phyloP scores from a whole-genome alignment of 2,797 vertebrate species.

The Eupleurogrammus muticus region DNA sequence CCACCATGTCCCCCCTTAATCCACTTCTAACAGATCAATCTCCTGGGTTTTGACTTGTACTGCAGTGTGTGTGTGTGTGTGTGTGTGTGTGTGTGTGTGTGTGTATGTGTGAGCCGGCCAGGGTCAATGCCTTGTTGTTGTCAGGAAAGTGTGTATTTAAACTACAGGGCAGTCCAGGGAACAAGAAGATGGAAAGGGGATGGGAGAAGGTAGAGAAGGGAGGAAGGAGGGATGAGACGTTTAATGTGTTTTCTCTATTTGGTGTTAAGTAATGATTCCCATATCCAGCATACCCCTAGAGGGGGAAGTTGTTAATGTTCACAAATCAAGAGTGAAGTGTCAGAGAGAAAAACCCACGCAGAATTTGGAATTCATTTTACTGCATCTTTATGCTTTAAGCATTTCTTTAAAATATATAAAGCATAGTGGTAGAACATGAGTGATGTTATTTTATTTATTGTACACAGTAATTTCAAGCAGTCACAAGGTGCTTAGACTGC shows the following conservation, averaged over 20 bases:
- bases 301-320: conserved; percentile 47
- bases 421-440: not conserved
- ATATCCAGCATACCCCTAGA: conserved; percentile 42
- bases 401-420: conserved; percentile 15
- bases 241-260: conserved; percentile 65
- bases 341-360: conserved; percentile 17
- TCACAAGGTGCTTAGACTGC: not conserved
- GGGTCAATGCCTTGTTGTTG: conserved; percentile 63
- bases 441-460: not conserved
- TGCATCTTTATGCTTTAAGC: conserved; percentile 6
- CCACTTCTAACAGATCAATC: conserved; percentile 78
- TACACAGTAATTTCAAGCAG: not conserved
- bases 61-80: conserved; percentile 19
- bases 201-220: conserved; percentile 19
- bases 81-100: conserved; percentile 18
- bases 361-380: conserved; percentile 17
- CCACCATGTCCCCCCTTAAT: conserved; percentile 73
- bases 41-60: conserved; percentile 71
- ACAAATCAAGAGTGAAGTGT: conserved; percentile 44
- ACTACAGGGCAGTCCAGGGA: conserved; percentile 64
- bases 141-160: conserved; percentile 77
- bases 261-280: conserved; percentile 65
- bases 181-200: conserved; percentile 41
- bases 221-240: conserved; percentile 44
- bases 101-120: conserved; percentile 5